phyloP scores from a whole-genome alignment of 2,888 invertebrate genomes.

The Phortica magna region DNA sequence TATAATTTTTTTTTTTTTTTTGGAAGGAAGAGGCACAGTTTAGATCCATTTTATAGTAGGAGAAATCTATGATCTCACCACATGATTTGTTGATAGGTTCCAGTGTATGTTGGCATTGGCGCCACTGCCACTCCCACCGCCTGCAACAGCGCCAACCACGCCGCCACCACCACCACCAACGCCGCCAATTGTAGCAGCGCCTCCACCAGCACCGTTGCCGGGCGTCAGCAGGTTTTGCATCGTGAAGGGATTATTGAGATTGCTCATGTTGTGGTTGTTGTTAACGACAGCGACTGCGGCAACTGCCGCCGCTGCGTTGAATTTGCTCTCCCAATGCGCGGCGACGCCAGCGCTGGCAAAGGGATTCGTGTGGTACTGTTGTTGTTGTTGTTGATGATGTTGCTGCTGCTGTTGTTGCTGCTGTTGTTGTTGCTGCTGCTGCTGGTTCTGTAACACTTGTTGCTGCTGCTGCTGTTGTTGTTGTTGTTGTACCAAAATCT shows the following conservation, averaged over 20 bases:
- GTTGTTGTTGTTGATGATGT: conserved; percentile 53
- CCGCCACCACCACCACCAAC: conserved; percentile 24
- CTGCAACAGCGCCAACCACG: conserved; percentile 29
- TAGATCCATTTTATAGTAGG: not conserved
- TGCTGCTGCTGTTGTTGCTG: conserved; percentile 56
- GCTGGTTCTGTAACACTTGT: conserved; percentile 52
- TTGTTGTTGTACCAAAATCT: conserved; percentile 53
- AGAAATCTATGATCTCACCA: conserved; percentile 49
- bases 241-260: conserved; percentile 68
- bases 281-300: conserved; percentile 53
- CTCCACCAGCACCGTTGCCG: conserved; percentile 44
- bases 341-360: conserved; percentile 55
- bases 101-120: conserved; percentile 57
- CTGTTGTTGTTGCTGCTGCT: conserved; percentile 54
- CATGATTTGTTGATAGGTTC: conserved; percentile 65
- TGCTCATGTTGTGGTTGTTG: conserved; percentile 64
- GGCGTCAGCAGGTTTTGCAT: conserved; percentile 66
- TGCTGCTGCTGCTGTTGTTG: conserved; percentile 60
- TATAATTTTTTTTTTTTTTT: too few species aligned
- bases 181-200: conserved; percentile 9
- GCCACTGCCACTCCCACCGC: conserved; percentile 43
- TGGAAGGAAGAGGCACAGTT: not conserved
- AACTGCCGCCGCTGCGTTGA: conserved; percentile 52
- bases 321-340: conserved; percentile 63
- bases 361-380: conserved; percentile 59